Percentiles rank a stretch among this genome's conserved stretches.
phyloP scores from a whole-genome alignment of 2,888 invertebrate species.

The Dendrolimus houi region DNA sequence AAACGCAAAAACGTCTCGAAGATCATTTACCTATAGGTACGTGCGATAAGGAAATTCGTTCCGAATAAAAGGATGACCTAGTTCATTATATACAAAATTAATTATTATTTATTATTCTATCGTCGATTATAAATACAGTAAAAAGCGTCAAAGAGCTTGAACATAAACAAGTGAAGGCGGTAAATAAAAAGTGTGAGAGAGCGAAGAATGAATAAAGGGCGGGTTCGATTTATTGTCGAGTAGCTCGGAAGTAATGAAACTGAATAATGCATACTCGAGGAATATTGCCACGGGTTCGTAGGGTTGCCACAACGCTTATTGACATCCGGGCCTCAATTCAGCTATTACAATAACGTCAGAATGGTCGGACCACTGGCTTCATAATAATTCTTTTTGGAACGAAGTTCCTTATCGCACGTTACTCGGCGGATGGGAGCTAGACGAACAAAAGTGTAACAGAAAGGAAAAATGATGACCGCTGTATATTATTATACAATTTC shows the following conservation, averaged over 20 bases:
- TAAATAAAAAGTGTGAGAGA: neutral
- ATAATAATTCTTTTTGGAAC: neutral
- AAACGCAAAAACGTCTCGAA: too few species aligned
- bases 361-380: neutral
- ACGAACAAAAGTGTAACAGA: too few species aligned
- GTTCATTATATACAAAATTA: too few species aligned
- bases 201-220: slow-evolving; percentile 34
- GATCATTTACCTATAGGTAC: too few species aligned
- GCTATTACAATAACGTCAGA: neutral
- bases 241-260: slow-evolving; percentile 68
- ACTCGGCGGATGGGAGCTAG: too few species aligned
- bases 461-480: too few species aligned
- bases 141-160: neutral
- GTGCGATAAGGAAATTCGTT: too few species aligned
- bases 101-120: too few species aligned
- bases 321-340: too few species aligned
- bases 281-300: slow-evolving; percentile 48
- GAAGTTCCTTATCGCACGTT: too few species aligned
- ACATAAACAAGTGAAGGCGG: neutral
- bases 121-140: neutral
- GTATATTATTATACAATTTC: too few species aligned
- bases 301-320: slow-evolving; percentile 27
- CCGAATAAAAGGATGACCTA: too few species aligned
- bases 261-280: slow-evolving; percentile 68
- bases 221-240: slow-evolving; percentile 69